Evolutionary conservation across 2,888 invertebrate species (phyloP).

Genomic region (Oasisia sp.): DNA sequence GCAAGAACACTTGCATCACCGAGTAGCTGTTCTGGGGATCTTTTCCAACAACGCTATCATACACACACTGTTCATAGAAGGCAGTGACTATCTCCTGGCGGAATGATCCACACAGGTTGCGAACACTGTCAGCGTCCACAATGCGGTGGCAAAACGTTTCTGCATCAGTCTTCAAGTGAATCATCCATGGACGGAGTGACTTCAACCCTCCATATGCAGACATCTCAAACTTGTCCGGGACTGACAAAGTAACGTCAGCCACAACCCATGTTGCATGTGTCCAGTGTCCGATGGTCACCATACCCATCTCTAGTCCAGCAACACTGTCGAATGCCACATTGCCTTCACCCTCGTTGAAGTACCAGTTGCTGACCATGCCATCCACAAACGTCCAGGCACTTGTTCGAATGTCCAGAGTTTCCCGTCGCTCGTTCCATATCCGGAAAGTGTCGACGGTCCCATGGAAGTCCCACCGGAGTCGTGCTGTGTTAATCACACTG

Average conservation of each 20-base stretch:
- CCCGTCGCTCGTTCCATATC: constrained; percentile 46
- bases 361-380: neutral
- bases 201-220: neutral
- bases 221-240: neutral
- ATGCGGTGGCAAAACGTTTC: neutral
- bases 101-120: neutral
- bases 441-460: constrained; percentile 49
- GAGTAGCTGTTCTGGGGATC: neutral
- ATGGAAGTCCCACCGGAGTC: constrained; percentile 41
- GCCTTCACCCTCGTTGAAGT: constrained; percentile 22
- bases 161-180: neutral
- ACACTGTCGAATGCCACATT: constrained; percentile 8
- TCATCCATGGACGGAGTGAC: neutral
- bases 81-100: neutral
- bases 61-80: neutral
- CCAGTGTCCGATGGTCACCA: neutral
- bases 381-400: neutral
- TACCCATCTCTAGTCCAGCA: neutral
- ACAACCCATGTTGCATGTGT: neutral
- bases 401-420: neutral
- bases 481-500: constrained; percentile 27
- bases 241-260: neutral
- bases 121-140: neutral
- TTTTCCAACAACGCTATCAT: neutral
- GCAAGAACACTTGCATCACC: neutral